These are phyloP conservation scores for Lasioglossum figueresi DNA, from an alignment of 2,888 invertebrate species.

Conservation along the genomic window DNA sequence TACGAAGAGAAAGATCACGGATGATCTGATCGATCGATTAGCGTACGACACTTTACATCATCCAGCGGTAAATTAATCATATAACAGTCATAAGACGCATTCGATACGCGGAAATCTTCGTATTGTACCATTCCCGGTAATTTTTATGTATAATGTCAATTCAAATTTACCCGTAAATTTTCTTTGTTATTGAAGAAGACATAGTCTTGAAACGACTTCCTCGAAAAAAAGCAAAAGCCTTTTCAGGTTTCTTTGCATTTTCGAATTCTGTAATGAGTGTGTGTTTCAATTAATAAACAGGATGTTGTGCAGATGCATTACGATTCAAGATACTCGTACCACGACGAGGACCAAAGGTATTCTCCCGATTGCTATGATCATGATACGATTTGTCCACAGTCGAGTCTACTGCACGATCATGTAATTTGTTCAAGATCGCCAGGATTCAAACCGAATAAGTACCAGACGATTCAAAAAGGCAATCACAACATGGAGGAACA, in stretches of 20 bases:
- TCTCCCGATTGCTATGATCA: conserved; percentile 32
- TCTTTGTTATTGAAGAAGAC: not conserved
- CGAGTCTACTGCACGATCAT: conserved; percentile 14
- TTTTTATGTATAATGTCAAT: not conserved
- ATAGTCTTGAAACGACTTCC: not conserved
- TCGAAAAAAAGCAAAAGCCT: not conserved
- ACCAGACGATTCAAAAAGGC: not conserved
- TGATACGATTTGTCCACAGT: conserved; percentile 13
- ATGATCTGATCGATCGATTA: conserved; percentile 77
- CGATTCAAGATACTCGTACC: conserved; percentile 34
- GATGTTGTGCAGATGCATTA: conserved; percentile 68
- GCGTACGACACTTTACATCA: conserved; percentile 79
- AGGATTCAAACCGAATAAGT: not conserved
- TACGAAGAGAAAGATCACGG: conserved; percentile 57
- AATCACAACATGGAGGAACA: not conserved
- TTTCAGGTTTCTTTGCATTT: not conserved
- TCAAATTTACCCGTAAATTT: not conserved
- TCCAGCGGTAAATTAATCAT: conserved; percentile 74
- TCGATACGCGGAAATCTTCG: not conserved
- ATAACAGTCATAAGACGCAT: not conserved
- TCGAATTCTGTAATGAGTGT: not conserved
- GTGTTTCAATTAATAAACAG: conserved; percentile 47
- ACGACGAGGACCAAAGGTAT: conserved; percentile 11
- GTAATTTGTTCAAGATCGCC: conserved; percentile 5
- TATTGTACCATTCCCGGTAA: not conserved